Evolutionary conservation across 2,113 vertebrate genomes (phyloP).

Genomic region (Carollia perspicillata): DNA sequence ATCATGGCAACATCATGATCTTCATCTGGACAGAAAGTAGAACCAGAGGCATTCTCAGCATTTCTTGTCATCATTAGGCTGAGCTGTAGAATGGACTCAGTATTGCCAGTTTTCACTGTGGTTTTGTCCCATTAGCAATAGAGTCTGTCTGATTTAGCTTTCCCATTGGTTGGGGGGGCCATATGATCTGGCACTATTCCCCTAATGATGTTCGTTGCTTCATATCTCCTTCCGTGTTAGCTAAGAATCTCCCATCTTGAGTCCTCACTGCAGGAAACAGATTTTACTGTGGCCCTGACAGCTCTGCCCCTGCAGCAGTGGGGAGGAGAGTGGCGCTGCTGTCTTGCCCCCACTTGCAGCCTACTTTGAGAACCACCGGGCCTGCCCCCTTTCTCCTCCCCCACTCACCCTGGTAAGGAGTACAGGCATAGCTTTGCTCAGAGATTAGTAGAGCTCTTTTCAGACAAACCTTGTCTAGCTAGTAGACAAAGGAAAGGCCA

Average conservation of each 20-base stretch:
- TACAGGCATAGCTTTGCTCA: neutral
- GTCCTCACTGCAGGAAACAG: neutral
- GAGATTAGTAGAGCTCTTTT: neutral
- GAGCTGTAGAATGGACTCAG: no score
- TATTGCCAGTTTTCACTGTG: neutral
- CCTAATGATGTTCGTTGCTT: fast-evolving
- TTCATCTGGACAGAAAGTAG: neutral
- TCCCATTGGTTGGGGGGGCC: neutral
- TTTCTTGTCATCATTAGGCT: neutral
- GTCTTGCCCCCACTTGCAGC: neutral
- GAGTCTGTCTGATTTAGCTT: neutral
- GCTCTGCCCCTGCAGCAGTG: fast-evolving
- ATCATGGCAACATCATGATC: fast-evolving
- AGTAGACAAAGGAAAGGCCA: neutral
- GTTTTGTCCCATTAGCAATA: neutral
- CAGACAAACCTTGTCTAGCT: neutral
- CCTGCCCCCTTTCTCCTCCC: neutral
- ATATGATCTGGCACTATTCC: neutral
- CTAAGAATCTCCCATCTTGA: neutral
- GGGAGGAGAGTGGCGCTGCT: fast-evolving
- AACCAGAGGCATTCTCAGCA: neutral
- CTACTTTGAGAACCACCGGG: neutral
- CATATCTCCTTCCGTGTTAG: neutral
- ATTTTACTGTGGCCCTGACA: neutral
- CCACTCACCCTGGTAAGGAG: no score